Evolutionary conservation across 1,140 invertebrate species (phyloP).

Genomic region (Hylyphantes graminicola): DNA sequence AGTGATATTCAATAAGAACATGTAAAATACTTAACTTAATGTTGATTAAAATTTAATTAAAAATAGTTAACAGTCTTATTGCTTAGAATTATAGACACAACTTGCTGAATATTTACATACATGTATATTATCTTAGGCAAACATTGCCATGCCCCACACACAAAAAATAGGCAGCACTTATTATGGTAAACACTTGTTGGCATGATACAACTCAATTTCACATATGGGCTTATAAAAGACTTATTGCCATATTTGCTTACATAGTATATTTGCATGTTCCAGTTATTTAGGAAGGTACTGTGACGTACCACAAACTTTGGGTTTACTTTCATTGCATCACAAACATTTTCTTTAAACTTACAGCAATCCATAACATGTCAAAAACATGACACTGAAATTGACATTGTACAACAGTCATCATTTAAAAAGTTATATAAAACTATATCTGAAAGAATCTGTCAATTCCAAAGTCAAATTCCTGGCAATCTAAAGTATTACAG

Average conservation of each 20-base stretch:
- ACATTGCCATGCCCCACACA: too few species aligned
- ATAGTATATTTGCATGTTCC: slow-evolving; percentile 31
- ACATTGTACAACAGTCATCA: slow-evolving; percentile 48
- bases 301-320: slow-evolving; percentile 18
- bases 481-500: slow-evolving; percentile 40
- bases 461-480: slow-evolving; percentile 18
- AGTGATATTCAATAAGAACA: too few species aligned
- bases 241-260: slow-evolving; percentile 41
- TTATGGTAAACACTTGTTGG: slow-evolving; percentile 5
- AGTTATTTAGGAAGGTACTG: slow-evolving; percentile 14
- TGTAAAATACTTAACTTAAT: too few species aligned
- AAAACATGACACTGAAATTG: slow-evolving; percentile 50
- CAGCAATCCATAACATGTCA: slow-evolving; percentile 31
- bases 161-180: not conserved
- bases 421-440: slow-evolving; percentile 57
- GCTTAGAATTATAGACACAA: too few species aligned
- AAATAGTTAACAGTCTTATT: too few species aligned
- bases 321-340: slow-evolving; percentile 22
- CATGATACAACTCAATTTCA: slow-evolving; percentile 24
- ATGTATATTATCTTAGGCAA: too few species aligned
- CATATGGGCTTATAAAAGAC: slow-evolving; percentile 30
- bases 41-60: too few species aligned
- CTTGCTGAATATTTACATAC: too few species aligned
- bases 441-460: slow-evolving; percentile 49
- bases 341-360: slow-evolving; percentile 48